Percentiles rank a stretch among this genome's conserved stretches.
These are phyloP conservation scores for Eupithecia pulchellata DNA, from an alignment of 2,888 invertebrate species.

Conservation along the genomic window DNA sequence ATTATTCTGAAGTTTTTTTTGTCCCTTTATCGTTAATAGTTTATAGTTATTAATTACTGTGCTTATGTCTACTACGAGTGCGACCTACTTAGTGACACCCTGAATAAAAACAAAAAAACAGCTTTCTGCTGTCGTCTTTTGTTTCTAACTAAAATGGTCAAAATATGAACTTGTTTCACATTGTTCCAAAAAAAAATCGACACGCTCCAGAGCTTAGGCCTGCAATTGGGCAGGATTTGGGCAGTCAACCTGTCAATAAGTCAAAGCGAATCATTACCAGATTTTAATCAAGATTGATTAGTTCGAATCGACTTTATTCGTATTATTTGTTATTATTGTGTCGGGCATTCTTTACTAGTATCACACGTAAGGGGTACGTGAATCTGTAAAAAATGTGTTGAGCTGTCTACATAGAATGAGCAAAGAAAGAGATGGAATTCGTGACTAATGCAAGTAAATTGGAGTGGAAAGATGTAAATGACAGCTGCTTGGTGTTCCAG, in stretches of 20 bases:
- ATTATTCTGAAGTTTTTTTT: constrained; percentile 17
- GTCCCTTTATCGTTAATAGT: not conserved
- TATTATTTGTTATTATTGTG: too few relatives aligned
- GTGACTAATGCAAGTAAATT: constrained; percentile 44
- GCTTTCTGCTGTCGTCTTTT: not conserved
- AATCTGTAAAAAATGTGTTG: not conserved
- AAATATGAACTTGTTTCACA: not conserved
- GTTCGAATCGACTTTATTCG: not conserved
- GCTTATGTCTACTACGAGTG: too few relatives aligned
- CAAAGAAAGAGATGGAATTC: not conserved
- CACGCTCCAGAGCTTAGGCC: not conserved
- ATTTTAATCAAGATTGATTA: not conserved
- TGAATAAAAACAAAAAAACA: constrained; percentile 7
- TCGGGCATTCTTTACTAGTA: not conserved
- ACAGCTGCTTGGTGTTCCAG: constrained; percentile 42
- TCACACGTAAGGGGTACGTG: not conserved
- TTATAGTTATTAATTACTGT: too few relatives aligned
- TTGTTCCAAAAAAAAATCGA: not conserved
- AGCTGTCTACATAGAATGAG: not conserved
- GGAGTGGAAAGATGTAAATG: constrained; percentile 50
- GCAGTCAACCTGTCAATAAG: not conserved
- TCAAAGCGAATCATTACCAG: not conserved
- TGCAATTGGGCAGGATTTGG: not conserved
- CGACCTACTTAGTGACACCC: too few relatives aligned
- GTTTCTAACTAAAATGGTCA: not conserved